Evolutionary conservation across 2,113 vertebrate species (phyloP).

Genomic region (Phoxinus phoxinus): DNA sequence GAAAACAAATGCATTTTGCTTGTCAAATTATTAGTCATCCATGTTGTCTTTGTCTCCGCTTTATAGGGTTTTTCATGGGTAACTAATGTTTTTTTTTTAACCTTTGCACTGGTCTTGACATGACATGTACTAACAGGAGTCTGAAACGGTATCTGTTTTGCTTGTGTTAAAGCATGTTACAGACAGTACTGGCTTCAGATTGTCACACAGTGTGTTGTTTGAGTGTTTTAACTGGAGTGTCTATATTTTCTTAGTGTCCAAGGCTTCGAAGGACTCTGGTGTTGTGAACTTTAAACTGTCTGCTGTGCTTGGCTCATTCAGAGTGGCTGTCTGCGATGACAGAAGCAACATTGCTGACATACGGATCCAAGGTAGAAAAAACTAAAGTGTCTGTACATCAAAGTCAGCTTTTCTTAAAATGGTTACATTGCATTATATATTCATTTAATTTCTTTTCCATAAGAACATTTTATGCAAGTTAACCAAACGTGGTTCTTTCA

Average conservation of each 20-base stretch:
- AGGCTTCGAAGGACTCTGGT: constrained; percentile 77
- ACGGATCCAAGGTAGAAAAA: constrained; percentile 85
- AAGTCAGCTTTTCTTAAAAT: background rate
- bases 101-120: constrained; percentile 28
- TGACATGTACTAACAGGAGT: background rate
- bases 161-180: constrained; percentile 27
- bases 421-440: background rate
- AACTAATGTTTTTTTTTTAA: constrained; percentile 18
- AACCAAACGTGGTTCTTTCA: background rate
- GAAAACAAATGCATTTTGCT: background rate
- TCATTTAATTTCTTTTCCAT: no score
- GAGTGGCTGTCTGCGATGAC: constrained; percentile 86
- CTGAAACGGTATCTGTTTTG: background rate
- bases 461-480: background rate
- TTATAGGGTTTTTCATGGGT: constrained; percentile 39
- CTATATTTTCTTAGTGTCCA: constrained; percentile 60
- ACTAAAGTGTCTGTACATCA: background rate
- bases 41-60: constrained; percentile 27
- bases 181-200: background rate
- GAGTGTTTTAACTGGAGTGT: background rate
- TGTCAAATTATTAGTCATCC: background rate
- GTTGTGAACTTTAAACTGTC: constrained; percentile 87
- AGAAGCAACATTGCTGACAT: constrained; percentile 89
- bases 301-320: constrained; percentile 88
- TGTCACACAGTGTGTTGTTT: background rate